phyloP scores from a whole-genome alignment of 2,113 vertebrate species.

The Callopanchax toddi region DNA sequence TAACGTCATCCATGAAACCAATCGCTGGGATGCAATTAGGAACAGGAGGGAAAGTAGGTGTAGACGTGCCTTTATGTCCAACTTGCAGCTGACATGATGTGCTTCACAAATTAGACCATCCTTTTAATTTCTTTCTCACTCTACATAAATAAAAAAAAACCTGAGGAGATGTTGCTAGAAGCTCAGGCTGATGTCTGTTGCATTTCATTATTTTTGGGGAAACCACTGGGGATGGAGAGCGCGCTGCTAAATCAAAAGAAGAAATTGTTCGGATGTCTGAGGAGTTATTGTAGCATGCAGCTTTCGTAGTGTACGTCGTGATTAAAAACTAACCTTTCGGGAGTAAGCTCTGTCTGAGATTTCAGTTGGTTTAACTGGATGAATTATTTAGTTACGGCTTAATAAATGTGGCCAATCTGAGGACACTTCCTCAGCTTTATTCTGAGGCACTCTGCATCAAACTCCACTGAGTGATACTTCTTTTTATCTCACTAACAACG shows the following conservation, averaged over 20 bases:
- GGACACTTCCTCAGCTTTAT: too few species aligned
- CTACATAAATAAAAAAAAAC: neutral
- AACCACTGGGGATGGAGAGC: too few species aligned
- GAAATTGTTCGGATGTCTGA: neutral
- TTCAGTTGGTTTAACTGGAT: neutral
- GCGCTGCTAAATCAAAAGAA: too few species aligned
- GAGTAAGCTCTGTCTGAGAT: neutral
- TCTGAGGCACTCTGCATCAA: too few species aligned
- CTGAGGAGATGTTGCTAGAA: neutral
- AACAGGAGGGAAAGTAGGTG: constrained; percentile 2
- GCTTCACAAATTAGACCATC: neutral
- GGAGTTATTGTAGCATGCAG: neutral
- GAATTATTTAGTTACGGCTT: too few species aligned
- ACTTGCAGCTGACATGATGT: constrained; percentile 12
- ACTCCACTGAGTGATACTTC: too few species aligned
- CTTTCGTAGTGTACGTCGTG: too few species aligned
- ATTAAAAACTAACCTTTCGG: neutral
- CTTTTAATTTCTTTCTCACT: constrained; percentile 6
- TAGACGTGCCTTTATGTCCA: constrained; percentile 13
- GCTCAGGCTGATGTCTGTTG: neutral
- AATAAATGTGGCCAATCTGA: too few species aligned
- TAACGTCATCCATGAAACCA: constrained; percentile 25
- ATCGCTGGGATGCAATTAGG: constrained; percentile 2
- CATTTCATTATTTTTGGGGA: neutral
- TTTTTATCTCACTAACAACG: too few species aligned